Evolutionary conservation across 2,797 vertebrate genomes (phyloP).

Genomic region (Graptemys geographica): DNA sequence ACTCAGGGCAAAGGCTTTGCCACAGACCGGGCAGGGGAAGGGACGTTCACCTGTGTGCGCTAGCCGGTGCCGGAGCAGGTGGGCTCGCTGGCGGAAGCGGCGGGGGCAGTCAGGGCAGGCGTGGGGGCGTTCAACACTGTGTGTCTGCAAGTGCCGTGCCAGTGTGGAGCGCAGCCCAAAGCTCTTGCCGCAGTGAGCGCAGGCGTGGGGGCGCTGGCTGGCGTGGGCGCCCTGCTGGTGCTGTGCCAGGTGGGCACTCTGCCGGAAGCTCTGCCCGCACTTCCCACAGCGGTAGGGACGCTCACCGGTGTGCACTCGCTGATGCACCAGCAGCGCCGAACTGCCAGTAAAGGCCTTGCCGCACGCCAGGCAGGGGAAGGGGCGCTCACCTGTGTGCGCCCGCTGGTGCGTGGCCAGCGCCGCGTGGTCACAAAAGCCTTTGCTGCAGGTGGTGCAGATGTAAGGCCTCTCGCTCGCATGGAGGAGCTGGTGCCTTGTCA

Average conservation of each 20-base stretch:
- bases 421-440: too few species aligned
- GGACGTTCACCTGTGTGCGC: neutral
- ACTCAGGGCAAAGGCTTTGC: conserved; percentile 51
- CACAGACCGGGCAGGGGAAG: conserved; percentile 5
- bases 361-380: too few species aligned
- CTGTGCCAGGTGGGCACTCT: neutral
- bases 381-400: too few species aligned
- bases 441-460: too few species aligned
- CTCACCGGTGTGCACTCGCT: too few species aligned
- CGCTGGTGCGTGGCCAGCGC: too few species aligned
- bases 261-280: neutral
- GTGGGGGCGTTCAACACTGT: conserved; percentile 66
- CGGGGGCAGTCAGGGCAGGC: conserved; percentile 54
- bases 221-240: neutral
- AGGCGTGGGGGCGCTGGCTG: neutral
- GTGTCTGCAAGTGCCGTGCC: conserved; percentile 70
- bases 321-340: too few species aligned
- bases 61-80: conserved; percentile 66
- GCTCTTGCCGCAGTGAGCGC: conserved; percentile 72
- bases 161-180: conserved; percentile 75
- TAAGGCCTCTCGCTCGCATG: too few species aligned
- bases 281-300: too few species aligned
- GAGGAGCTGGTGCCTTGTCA: too few species aligned
- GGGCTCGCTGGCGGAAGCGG: conserved; percentile 70
- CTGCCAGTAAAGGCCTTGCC: too few species aligned